Base-by-base conservation (phyloP, 2,113 vertebrate genomes). In the Vireo altiloquus region DNA sequence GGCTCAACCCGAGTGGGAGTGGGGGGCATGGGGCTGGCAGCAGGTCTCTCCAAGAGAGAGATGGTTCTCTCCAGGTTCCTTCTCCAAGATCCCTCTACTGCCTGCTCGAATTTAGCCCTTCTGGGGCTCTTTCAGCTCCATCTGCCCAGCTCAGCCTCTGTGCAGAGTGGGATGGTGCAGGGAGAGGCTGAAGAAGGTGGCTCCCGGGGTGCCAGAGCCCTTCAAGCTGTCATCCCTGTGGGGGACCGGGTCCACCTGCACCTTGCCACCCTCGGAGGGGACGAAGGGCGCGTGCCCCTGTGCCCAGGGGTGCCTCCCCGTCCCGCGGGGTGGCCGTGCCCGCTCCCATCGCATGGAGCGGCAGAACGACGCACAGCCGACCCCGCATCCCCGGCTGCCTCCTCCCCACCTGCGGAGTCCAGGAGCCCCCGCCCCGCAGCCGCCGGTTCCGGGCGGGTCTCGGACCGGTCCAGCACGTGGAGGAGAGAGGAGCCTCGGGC, bases 21-120 rank as follows among this genome's bases (percentile, higher is more conserved):
- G 0, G 13, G 24, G 44, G 7, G 7, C 1, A 0, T 15, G 20
- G 52, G 56, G 23, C 52, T 54, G 39, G 64, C 37, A 23, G 23
- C 37, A 54, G 44, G 14, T 19, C 37, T 57, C 64, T 79, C 50
- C 53, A 12, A 59, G 40, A 10, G 33, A 31, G 42, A n/a, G n/a
- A n/a, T n/a, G n/a, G n/a, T n/a, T 44, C 31, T 82, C 56, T 81
- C 49, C 69, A 12, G 13, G 12, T 10, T 77, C 7, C 21, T 53
- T 70, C 30, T 53, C 47, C 49, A 64, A 28, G 65, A 75, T 57
- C 11, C 24, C 39, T 39, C 50, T 42, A 27, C 15, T 3, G 0
- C 19, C 84, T 70, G 31, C 27, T 66, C 2, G 1, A 87, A 40
- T 16, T 15, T 50, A 77, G 40, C 31, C n/a, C 16, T 6, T 1